Conservation (phyloP, 1,140 invertebrate species). For the Bombus sylvicola region DNA sequence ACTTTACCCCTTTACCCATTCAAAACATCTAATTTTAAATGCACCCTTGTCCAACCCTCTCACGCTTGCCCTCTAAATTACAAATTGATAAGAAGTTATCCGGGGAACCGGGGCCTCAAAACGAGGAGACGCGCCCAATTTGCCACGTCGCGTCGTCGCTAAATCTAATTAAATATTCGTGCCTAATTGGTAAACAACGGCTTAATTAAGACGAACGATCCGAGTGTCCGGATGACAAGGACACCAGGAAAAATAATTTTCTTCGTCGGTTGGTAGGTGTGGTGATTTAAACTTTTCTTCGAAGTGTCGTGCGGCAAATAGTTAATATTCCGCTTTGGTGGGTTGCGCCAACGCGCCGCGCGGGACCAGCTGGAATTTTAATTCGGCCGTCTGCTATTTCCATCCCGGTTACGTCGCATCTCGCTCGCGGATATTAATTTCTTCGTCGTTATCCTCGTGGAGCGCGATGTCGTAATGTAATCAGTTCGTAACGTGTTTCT, state of each 20-base stretch:
- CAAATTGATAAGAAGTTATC: slow-evolving; percentile 18
- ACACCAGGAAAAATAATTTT: slow-evolving; percentile 50
- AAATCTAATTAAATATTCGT: slow-evolving; percentile 74
- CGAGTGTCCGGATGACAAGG: background rate
- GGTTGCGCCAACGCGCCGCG: background rate
- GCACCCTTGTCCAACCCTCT: background rate
- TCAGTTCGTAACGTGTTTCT: slow-evolving; percentile 56
- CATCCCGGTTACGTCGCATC: slow-evolving; percentile 12
- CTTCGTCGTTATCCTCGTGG: slow-evolving; percentile 44
- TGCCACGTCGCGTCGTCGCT: slow-evolving; percentile 56
- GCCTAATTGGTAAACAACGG: slow-evolving; percentile 74
- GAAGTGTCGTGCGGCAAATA: slow-evolving; percentile 50
- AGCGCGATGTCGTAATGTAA: slow-evolving; percentile 51
- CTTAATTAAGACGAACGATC: slow-evolving; percentile 76
- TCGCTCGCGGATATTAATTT: slow-evolving; percentile 53
- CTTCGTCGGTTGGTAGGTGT: background rate
- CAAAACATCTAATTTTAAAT: background rate
- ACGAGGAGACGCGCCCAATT: slow-evolving; percentile 15
- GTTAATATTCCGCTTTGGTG: slow-evolving; percentile 52
- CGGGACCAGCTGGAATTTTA: slow-evolving; percentile 46
- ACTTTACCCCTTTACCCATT: background rate
- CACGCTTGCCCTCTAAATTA: background rate
- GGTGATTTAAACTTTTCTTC: slow-evolving; percentile 54
- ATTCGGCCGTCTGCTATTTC: slow-evolving; percentile 35
- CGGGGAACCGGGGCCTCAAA: background rate